phyloP scores from a whole-genome alignment of 2,797 vertebrate genomes.

The Arvicola amphibius region DNA sequence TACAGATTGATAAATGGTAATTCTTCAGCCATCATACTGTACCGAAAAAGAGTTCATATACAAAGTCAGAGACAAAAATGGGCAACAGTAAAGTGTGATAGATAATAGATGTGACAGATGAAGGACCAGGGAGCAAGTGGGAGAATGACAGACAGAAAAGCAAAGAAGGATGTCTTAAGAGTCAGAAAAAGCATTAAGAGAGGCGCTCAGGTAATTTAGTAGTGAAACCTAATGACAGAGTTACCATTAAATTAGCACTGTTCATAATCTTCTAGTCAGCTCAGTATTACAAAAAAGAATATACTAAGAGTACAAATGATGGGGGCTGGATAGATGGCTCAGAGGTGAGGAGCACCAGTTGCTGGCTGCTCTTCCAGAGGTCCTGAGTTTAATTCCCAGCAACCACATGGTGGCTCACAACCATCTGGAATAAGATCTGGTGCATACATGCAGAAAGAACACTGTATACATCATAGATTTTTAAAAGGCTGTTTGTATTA shows the following conservation, averaged over 20 bases:
- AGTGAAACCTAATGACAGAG: not conserved
- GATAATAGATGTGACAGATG: not conserved
- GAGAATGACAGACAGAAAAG: not conserved
- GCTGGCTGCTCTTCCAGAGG: too few relatives aligned
- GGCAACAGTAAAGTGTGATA: not conserved
- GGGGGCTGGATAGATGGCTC: too few relatives aligned
- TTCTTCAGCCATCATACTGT: not conserved
- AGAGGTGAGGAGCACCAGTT: too few relatives aligned
- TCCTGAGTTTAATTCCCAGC: too few relatives aligned
- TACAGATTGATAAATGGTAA: not conserved
- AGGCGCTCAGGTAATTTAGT: not conserved
- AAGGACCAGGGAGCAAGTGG: conserved; percentile 5
- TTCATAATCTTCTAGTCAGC: conserved; percentile 44
- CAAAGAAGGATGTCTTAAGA: not conserved
- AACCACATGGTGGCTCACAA: too few relatives aligned
- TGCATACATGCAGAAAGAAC: too few relatives aligned
- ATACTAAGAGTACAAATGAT: not conserved
- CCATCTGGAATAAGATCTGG: too few relatives aligned
- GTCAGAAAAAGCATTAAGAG: not conserved
- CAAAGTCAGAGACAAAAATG: not conserved
- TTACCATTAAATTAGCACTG: not conserved
- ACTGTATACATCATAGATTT: too few relatives aligned
- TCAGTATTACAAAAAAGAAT: not conserved
- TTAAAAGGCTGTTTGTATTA: too few relatives aligned
- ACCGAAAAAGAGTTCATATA: conserved; percentile 17